phyloP scores from a whole-genome alignment of 35 echinoderm and acorn worm species.

The Acanthaster planci region DNA sequence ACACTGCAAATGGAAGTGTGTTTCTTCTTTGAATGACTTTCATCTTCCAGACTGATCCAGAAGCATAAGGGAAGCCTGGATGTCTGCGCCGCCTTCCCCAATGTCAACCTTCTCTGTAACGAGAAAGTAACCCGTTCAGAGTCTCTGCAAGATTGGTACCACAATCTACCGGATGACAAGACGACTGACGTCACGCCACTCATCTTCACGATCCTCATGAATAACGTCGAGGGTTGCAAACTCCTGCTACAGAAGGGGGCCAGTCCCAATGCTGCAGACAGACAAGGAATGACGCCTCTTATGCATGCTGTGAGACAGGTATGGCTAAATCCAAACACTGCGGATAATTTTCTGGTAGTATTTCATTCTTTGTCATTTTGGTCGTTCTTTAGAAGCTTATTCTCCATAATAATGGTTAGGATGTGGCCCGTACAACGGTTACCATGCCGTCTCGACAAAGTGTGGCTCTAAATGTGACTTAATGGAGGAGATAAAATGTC shows the following conservation, averaged over 20 bases:
- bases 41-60: not conserved
- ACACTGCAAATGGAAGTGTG: no score
- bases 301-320: conserved; percentile 84
- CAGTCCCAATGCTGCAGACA: conserved; percentile 58
- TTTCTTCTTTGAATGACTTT: no score
- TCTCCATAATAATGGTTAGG: no score
- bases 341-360: no score
- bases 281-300: conserved; percentile 53
- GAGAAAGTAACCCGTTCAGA: not conserved
- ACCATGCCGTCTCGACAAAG: no score
- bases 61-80: not conserved
- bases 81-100: not conserved
- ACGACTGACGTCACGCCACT: conserved; percentile 61
- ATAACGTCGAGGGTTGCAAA: conserved; percentile 43
- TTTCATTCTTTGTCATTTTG: no score
- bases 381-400: no score
- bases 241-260: conserved; percentile 79
- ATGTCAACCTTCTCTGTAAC: not conserved
- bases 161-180: conserved; percentile 23
- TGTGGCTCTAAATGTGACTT: no score
- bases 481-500: no score
- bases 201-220: conserved; percentile 52
- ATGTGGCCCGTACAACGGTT: no score
- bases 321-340: no score
- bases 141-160: conserved; percentile 46